These are phyloP conservation scores for Sinohyriopsis cumingii DNA, from an alignment of 2,888 invertebrate species.

Conservation along the genomic window DNA sequence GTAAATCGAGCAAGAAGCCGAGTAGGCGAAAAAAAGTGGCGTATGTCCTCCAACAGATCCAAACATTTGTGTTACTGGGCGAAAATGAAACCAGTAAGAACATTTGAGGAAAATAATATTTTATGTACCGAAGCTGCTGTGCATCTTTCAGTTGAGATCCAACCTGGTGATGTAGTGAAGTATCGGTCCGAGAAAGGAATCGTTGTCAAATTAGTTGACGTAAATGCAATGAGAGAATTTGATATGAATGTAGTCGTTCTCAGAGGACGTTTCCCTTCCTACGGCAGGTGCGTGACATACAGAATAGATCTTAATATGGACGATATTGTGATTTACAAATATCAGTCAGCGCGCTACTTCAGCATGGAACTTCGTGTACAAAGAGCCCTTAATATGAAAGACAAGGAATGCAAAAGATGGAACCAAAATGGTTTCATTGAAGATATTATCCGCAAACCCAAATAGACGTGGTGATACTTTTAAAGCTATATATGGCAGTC, in stretches of 20 bases:
- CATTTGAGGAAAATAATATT: background rate
- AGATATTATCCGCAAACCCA: too few relatives aligned
- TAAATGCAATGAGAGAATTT: background rate
- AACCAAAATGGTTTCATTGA: slow-evolving; percentile 6
- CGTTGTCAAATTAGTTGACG: background rate
- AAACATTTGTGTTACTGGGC: slow-evolving; percentile 16
- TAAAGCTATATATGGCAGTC: too few relatives aligned
- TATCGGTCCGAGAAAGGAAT: slow-evolving; percentile 1
- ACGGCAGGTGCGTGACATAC: background rate
- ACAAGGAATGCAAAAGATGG: slow-evolving; percentile 5
- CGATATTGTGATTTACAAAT: background rate
- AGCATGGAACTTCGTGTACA: slow-evolving; percentile 1
- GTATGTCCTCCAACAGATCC: background rate
- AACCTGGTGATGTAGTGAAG: slow-evolving; percentile 1
- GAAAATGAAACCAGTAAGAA: background rate
- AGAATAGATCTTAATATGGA: slow-evolving; percentile 7
- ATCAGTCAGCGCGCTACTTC: slow-evolving; percentile 5
- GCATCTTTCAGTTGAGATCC: background rate
- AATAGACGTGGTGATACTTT: too few relatives aligned
- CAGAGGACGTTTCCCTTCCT: background rate
- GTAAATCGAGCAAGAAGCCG: slow-evolving; percentile 4
- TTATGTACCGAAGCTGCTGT: slow-evolving; percentile 1
- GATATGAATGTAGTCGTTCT: slow-evolving; percentile 8
- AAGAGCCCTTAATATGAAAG: background rate
- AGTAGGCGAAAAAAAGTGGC: slow-evolving; percentile 11